Conservation (phyloP, 2,888 invertebrate genomes). For the Aelia acuminata region DNA sequence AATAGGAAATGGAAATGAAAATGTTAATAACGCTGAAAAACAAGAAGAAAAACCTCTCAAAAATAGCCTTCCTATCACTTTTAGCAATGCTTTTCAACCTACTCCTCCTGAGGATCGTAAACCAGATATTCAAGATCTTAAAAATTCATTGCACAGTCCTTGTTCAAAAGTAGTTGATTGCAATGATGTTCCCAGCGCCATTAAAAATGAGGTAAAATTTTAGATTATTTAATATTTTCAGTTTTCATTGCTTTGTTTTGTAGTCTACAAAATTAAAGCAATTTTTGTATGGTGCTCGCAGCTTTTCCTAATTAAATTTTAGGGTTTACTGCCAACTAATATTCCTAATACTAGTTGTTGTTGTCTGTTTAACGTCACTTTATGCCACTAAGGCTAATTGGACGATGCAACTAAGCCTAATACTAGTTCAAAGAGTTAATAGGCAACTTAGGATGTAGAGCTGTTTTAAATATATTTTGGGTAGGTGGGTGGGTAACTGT, state of each 20-base stretch:
- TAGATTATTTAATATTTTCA: neutral
- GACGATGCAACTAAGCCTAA: too few species aligned
- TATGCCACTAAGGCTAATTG: too few species aligned
- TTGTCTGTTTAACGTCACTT: too few species aligned
- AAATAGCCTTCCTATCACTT: neutral
- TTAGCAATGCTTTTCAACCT: slow-evolving; percentile 46
- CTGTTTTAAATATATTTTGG: neutral
- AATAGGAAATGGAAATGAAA: neutral
- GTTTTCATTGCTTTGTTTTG: neutral
- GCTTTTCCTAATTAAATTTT: neutral
- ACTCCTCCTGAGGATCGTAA: slow-evolving; percentile 55
- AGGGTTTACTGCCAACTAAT: too few species aligned
- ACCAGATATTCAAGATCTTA: slow-evolving; percentile 50
- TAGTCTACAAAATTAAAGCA: neutral
- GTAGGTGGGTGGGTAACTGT: too few species aligned
- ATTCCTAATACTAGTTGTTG: too few species aligned
- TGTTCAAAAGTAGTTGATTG: slow-evolving; percentile 16
- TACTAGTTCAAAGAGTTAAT: too few species aligned
- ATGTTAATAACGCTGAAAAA: neutral
- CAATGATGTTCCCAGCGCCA: slow-evolving; percentile 41
- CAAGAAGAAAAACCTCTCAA: slow-evolving; percentile 1
- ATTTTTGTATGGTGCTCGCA: neutral
- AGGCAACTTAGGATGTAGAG: neutral
- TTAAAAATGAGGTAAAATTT: slow-evolving; percentile 49
- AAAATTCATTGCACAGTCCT: slow-evolving; percentile 48